Conservation (phyloP, 2,888 invertebrate species). For the Bugulina stolonifera region DNA sequence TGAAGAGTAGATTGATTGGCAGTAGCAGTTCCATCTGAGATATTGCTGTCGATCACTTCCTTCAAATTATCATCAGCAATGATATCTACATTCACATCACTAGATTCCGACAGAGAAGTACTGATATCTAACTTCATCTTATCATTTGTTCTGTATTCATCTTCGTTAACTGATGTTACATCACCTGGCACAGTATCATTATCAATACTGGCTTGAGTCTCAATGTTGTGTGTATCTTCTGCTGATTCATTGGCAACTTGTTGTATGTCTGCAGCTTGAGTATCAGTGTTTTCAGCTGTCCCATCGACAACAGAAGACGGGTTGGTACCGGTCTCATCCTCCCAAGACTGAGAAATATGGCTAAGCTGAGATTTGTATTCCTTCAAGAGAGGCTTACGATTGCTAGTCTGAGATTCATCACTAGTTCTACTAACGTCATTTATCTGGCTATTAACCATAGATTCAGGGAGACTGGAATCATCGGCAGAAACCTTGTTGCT, state of each 20-base stretch:
- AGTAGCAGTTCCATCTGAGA: not conserved
- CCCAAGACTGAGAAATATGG: not conserved
- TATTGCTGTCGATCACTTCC: not conserved
- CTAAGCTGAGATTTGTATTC: conserved; percentile 9
- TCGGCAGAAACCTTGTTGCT: not conserved
- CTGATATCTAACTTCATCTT: not conserved
- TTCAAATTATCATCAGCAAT: not conserved
- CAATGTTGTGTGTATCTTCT: not conserved
- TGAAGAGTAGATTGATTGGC: not conserved
- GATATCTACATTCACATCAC: not conserved
- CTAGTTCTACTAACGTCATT: no score
- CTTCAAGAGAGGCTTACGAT: not conserved
- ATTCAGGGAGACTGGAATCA: no score
- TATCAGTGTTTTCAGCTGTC: not conserved
- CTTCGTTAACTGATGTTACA: not conserved
- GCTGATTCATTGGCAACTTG: no score
- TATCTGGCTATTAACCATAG: no score
- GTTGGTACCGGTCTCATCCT: not conserved
- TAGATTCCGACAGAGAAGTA: not conserved
- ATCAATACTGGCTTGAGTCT: not conserved
- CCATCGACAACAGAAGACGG: not conserved
- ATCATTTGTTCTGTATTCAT: not conserved
- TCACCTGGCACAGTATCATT: not conserved
- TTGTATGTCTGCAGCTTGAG: no score
- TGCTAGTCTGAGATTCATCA: not conserved